Percentiles rank a stretch among this genome's conserved stretches.
Evolutionary conservation across 2,113 vertebrate species (phyloP).

Genomic region (Sitta europaea): DNA sequence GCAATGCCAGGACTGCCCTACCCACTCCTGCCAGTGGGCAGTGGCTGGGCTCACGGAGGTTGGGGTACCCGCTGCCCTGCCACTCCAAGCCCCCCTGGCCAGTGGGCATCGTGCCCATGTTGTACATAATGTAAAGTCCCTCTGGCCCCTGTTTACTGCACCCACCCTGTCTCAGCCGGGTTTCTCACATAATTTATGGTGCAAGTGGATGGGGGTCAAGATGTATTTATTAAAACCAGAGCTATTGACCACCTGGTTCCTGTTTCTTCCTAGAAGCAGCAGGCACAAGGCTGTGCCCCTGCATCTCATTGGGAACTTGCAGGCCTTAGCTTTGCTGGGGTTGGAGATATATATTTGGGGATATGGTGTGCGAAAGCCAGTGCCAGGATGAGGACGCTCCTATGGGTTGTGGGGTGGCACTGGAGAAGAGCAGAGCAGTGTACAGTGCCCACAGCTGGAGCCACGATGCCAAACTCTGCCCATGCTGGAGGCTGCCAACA

Average conservation of each 20-base stretch:
- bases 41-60: accelerated
- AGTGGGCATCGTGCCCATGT: accelerated
- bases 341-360: background rate
- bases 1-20: background rate
- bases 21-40: background rate
- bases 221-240: slow-evolving; percentile 68
- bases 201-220: background rate
- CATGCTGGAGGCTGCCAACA: accelerated
- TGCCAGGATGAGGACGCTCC: background rate
- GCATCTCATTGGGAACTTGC: accelerated
- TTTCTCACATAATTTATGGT: slow-evolving; percentile 57
- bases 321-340: background rate
- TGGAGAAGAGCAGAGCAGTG: background rate
- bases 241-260: background rate
- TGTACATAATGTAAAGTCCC: slow-evolving; percentile 65
- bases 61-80: background rate
- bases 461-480: background rate
- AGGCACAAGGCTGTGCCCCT: background rate
- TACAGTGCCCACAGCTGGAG: background rate
- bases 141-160: background rate
- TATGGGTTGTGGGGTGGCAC: background rate
- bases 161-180: accelerated
- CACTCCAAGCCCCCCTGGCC: background rate
- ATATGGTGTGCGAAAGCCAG: background rate
- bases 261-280: background rate